Base-by-base conservation (phyloP, 2,888 invertebrate species). In the Amorpha juglandis region DNA sequence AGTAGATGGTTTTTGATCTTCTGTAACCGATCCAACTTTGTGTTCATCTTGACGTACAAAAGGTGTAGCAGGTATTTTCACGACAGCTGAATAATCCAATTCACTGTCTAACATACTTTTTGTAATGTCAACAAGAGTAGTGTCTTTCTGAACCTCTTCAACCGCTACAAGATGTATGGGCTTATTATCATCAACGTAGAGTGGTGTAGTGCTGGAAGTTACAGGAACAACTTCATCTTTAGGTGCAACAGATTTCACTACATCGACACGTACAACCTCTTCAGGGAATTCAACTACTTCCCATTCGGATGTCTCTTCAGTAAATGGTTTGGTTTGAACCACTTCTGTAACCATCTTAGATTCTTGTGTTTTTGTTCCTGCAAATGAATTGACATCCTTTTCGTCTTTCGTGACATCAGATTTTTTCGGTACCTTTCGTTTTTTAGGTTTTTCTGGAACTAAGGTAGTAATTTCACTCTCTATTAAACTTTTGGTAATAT, bases 21-120 rank as follows among this genome's bases (percentile, higher is more conserved):
- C 42, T 8, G 38, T 16, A 38, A 12, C 19, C 0, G 42, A 12
- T 12, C 3, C 42, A 19, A 0, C 12, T 42, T 42, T 12, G 19
- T 19, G 16, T 19, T 11, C 12, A 1, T 16, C 42, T 6, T 12
- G 12, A 3, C 1, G 19, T 12, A 38, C 0, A 12, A 42, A 38
- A 38, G 42, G 58, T 67, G 71, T 67, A 0, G 52, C 67, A 55
- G 74, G 69, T 67, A 74, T 71, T 69, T 76, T 73, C 16, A 75
- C 71, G 0, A 67, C 53, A 19, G 67, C 53, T 2, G 82, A 80
- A 51, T 87, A 79, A 8, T 78, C 79, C 38, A 75, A 77, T 69
- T 87, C 86, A 72, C 76, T 84, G 8, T 70, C 79, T 38, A 87
- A 79, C 6, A 86, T 73, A 50, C 66, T 76, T 47, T 78, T 80